These are phyloP conservation scores for Lepilemur septentrionalis DNA, from an alignment of 2,797 vertebrate genomes.

Conservation along the genomic window DNA sequence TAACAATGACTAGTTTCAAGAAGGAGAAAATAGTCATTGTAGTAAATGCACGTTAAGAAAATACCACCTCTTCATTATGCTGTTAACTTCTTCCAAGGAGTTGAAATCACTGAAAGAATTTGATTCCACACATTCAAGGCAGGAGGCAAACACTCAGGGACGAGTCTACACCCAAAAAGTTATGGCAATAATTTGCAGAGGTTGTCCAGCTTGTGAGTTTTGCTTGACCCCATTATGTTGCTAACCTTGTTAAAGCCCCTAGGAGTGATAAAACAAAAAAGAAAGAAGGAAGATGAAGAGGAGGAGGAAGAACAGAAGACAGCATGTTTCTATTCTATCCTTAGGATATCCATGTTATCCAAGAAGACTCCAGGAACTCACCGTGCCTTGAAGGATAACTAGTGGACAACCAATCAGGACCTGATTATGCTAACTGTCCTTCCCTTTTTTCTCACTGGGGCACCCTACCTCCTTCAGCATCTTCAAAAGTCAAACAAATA, in stretches of 20 bases:
- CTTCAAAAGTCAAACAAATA: background rate
- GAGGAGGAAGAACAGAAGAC: background rate
- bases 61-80: background rate
- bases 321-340: background rate
- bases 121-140: background rate
- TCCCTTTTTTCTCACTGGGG: background rate
- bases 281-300: background rate
- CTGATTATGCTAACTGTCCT: background rate
- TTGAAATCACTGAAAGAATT: background rate
- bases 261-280: background rate
- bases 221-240: background rate
- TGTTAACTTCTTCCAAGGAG: background rate
- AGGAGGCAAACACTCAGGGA: background rate
- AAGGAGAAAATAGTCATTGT: slow-evolving; percentile 26
- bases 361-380: background rate
- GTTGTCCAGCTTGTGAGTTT: background rate
- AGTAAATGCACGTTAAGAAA: background rate
- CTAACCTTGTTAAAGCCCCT: background rate
- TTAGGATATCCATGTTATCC: background rate
- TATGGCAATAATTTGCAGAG: background rate
- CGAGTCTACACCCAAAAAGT: background rate
- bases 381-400: background rate
- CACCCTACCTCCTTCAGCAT: background rate
- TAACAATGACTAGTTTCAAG: slow-evolving; percentile 29
- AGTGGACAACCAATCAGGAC: background rate